Conservation (phyloP, 1,140 invertebrate species). For the Dysdera silvatica region DNA sequence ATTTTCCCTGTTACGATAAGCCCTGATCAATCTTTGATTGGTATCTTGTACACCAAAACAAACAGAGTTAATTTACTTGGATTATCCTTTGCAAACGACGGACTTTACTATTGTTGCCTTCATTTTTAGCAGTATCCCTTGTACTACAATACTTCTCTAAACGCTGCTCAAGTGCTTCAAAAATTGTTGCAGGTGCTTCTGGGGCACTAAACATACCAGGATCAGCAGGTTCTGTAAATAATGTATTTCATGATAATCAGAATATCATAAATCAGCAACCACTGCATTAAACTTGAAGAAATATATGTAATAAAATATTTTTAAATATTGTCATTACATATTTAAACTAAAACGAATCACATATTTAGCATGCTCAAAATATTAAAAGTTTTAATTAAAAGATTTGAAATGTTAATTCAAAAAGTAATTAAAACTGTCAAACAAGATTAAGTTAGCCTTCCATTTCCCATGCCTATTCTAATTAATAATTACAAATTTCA, state of each 20-base stretch:
- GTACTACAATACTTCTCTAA: conserved; percentile 61
- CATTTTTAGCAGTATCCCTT: conserved; percentile 61
- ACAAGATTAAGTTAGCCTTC: too few relatives aligned
- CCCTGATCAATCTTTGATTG: too few relatives aligned
- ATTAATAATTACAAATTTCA: too few relatives aligned
- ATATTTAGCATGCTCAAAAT: background rate
- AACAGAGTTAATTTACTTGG: conserved; percentile 53
- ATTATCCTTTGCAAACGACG: conserved; percentile 81
- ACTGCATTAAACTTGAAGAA: background rate
- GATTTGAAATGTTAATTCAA: too few relatives aligned
- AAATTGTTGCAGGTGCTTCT: conserved; percentile 52
- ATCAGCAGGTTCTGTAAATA: conserved; percentile 24
- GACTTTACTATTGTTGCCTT: conserved; percentile 74
- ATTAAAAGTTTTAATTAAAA: too few relatives aligned
- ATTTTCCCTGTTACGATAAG: too few relatives aligned
- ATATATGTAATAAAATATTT: background rate
- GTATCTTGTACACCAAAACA: too few relatives aligned
- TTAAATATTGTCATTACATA: background rate
- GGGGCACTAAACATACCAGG: conserved; percentile 40
- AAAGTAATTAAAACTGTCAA: too few relatives aligned
- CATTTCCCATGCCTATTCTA: too few relatives aligned
- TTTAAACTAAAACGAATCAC: background rate
- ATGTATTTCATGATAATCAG: background rate
- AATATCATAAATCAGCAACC: background rate
- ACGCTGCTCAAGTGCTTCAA: conserved; percentile 74